Percentiles rank a stretch among this genome's conserved stretches.
Conservation (phyloP, 2,797 vertebrate genomes). For the Eulemur mongoz region DNA sequence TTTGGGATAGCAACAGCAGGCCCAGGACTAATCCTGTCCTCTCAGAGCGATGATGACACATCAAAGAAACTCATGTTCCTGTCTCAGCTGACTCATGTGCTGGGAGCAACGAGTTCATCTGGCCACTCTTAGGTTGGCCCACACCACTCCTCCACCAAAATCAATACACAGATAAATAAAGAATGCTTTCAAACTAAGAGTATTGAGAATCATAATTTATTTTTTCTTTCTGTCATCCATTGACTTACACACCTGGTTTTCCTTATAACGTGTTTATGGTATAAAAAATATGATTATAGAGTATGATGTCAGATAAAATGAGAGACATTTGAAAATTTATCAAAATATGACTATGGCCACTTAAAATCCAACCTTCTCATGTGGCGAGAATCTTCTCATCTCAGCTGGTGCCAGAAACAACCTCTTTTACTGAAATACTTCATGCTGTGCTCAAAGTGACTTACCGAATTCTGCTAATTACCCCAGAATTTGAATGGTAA, state of each 20-base stretch:
- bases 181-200: not conserved
- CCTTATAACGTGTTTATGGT: not conserved
- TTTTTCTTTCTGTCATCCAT: not conserved
- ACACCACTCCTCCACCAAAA: not conserved
- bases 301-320: not conserved
- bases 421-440: not conserved
- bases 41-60: not conserved
- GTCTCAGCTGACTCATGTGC: not conserved
- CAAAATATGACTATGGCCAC: not conserved
- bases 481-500: not conserved
- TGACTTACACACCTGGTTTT: not conserved
- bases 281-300: not conserved
- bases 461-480: not conserved
- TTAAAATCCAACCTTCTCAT: not conserved
- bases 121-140: not conserved
- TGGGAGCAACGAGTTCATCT: not conserved
- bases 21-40: not conserved
- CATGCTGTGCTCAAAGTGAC: not conserved
- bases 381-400: not conserved
- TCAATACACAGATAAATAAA: not conserved
- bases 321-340: not conserved
- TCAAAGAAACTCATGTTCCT: not conserved
- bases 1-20: not conserved
- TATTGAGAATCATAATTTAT: not conserved
- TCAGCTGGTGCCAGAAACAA: not conserved